Percentiles rank a stretch among this genome's conserved stretches.
Conservation (phyloP, 2,113 vertebrate genomes). For the Hymenochirus boettgeri region DNA sequence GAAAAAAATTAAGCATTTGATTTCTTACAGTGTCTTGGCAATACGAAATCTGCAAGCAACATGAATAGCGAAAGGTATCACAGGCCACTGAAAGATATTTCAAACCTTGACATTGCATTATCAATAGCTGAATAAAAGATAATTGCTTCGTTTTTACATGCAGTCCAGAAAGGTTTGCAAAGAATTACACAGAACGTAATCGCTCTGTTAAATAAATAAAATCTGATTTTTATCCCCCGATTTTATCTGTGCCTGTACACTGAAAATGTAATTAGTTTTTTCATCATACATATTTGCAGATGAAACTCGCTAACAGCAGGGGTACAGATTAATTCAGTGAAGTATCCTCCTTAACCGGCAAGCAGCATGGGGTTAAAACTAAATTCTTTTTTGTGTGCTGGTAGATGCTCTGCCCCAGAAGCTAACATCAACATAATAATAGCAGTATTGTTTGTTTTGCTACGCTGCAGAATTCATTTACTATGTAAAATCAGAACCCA, state of each 20-base stretch:
- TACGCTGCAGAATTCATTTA: constrained; percentile 42
- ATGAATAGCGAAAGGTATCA: constrained; percentile 21
- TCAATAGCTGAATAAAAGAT: constrained; percentile 15
- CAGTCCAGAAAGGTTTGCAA: constrained; percentile 12
- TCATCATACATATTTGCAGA: constrained; percentile 30
- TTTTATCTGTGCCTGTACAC: constrained; percentile 33
- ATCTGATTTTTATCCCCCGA: background rate
- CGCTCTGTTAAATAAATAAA: background rate
- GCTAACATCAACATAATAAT: constrained; percentile 45
- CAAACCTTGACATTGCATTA: constrained; percentile 13
- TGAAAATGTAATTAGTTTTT: constrained; percentile 38
- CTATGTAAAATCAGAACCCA: constrained; percentile 47
- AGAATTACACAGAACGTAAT: background rate
- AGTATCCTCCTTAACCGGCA: constrained; percentile 49
- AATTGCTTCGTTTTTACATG: constrained; percentile 10
- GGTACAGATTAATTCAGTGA: constrained; percentile 50
- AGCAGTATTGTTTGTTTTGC: constrained; percentile 50
- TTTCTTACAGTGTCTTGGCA: constrained; percentile 1
- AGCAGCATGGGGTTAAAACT: constrained; percentile 53
- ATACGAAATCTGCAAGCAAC: background rate
- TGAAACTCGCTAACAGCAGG: constrained; percentile 45
- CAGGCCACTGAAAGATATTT: constrained; percentile 15
- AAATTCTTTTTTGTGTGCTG: constrained; percentile 43
- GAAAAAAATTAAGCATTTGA: background rate
- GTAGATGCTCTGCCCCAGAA: constrained; percentile 48